Evolutionary conservation across 2,113 vertebrate species (phyloP).

Genomic region (Eublepharis macularius): DNA sequence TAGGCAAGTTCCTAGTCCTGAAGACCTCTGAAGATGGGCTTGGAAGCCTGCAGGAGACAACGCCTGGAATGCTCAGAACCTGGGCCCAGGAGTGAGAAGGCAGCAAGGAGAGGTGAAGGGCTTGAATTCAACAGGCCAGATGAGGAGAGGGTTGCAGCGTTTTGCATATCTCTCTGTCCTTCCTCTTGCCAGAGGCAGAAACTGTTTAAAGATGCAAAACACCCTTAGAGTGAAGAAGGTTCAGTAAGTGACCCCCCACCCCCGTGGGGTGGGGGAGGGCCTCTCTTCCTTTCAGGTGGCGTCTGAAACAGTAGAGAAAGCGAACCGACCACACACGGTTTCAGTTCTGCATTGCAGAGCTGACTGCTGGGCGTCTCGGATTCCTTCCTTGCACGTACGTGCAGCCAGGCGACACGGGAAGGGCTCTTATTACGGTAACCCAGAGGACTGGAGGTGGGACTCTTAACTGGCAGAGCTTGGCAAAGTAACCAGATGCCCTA

Average conservation of each 20-base stretch:
- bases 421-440: too few species aligned
- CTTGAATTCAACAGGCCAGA: neutral
- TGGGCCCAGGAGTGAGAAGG: neutral
- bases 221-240: neutral
- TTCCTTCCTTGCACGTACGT: too few species aligned
- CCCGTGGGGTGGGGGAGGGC: too few species aligned
- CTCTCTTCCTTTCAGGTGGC: neutral
- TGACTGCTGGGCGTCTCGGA: neutral
- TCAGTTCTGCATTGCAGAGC: constrained; percentile 9
- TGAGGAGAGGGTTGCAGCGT: too few species aligned
- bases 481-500: neutral
- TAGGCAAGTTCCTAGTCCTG: neutral
- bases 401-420: too few species aligned
- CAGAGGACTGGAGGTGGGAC: too few species aligned
- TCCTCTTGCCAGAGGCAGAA: neutral
- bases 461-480: too few species aligned
- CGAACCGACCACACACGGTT: neutral
- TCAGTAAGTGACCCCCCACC: neutral
- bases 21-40: neutral
- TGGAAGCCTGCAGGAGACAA: neutral
- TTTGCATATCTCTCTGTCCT: neutral
- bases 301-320: neutral
- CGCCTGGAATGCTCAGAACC: neutral
- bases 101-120: neutral
- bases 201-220: neutral